These are phyloP conservation scores for Esox masquinongy DNA, from an alignment of 2,797 vertebrate genomes.

Conservation along the genomic window DNA sequence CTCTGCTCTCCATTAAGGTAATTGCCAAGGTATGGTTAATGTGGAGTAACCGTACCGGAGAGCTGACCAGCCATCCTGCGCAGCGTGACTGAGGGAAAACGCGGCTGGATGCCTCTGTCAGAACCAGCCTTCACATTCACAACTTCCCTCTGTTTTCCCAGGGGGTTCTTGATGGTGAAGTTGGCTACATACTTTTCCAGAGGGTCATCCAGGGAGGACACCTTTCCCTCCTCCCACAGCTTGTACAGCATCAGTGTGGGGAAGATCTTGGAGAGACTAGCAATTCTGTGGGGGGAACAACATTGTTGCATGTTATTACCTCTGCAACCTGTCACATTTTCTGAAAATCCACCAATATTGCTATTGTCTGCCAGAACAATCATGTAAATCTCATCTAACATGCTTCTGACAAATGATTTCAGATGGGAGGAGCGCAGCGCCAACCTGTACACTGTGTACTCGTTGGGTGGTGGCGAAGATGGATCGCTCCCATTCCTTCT, in stretches of 20 bases:
- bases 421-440: neutral
- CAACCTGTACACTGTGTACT: constrained; percentile 91
- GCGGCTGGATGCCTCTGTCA: constrained; percentile 42
- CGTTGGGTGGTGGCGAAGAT: constrained; percentile 76
- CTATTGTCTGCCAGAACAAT: neutral
- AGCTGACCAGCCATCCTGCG: constrained; percentile 86
- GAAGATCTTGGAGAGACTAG: constrained; percentile 84
- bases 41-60: constrained; percentile 69
- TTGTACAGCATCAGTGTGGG: constrained; percentile 83
- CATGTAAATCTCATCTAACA: neutral
- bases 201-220: constrained; percentile 80
- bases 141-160: constrained; percentile 64
- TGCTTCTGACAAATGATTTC: neutral
- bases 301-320: neutral
- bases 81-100: constrained; percentile 74
- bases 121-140: constrained; percentile 42
- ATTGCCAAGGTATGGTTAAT: constrained; percentile 15
- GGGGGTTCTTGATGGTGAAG: constrained; percentile 82
- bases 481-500: constrained; percentile 84
- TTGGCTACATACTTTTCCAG: constrained; percentile 75
- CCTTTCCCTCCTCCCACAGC: constrained; percentile 81
- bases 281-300: constrained; percentile 66
- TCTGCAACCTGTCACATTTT: neutral
- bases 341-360: neutral
- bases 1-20: neutral